Conservation (phyloP, 2,888 invertebrate genomes). For the Brachyptera risi region DNA sequence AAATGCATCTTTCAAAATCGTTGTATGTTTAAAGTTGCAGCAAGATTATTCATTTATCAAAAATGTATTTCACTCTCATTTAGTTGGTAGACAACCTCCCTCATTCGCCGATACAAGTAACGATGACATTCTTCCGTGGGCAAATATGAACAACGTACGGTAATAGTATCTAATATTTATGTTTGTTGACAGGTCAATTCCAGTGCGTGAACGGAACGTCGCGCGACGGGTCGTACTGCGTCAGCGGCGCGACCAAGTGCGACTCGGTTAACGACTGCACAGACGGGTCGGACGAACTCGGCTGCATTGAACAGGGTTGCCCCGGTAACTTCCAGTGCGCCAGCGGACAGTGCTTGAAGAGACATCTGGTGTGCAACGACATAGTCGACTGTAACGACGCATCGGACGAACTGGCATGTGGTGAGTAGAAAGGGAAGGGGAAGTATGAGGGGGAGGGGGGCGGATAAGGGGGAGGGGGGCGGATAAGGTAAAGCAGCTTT, state of each 20-base stretch:
- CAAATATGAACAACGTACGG: too few relatives aligned
- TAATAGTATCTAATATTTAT: not conserved
- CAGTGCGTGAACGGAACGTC: slow-evolving; percentile 57
- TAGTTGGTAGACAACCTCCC: too few relatives aligned
- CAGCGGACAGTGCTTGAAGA: slow-evolving; percentile 55
- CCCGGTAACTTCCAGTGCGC: slow-evolving; percentile 56
- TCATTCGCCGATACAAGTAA: too few relatives aligned
- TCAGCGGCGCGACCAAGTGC: slow-evolving; percentile 49
- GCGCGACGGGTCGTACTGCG: slow-evolving; percentile 55
- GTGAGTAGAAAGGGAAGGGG: too few relatives aligned
- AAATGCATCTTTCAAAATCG: too few relatives aligned
- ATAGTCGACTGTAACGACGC: slow-evolving; percentile 58
- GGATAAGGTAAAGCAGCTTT: too few relatives aligned
- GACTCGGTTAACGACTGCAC: slow-evolving; percentile 58
- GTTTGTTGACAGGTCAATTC: slow-evolving; percentile 48
- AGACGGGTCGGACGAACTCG: slow-evolving; percentile 58
- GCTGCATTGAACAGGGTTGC: slow-evolving; percentile 54
- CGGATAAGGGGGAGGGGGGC: too few relatives aligned
- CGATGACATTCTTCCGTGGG: too few relatives aligned
- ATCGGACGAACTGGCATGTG: slow-evolving; percentile 55
- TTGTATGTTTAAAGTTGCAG: too few relatives aligned
- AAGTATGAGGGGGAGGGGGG: too few relatives aligned
- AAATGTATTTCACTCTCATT: too few relatives aligned
- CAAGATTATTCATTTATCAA: too few relatives aligned
- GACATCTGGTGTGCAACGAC: slow-evolving; percentile 59